phyloP scores from a whole-genome alignment of 2,888 invertebrate genomes.

The Antitype chi region DNA sequence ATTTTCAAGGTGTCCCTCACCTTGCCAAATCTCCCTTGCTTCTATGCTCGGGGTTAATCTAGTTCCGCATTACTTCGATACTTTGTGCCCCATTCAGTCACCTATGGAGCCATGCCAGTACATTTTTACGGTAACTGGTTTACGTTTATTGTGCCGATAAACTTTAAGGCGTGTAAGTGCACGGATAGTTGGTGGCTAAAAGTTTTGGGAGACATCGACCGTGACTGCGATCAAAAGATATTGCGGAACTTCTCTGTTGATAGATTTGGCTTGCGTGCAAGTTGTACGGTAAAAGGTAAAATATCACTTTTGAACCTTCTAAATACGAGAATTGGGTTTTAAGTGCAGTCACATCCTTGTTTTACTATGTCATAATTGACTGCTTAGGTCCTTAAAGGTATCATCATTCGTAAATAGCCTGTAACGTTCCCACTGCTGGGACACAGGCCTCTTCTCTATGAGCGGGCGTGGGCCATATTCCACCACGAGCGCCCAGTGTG shows the following conservation, averaged over 20 bases:
- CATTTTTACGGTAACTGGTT: slow-evolving; percentile 53
- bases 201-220: slow-evolving; percentile 26
- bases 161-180: slow-evolving; percentile 29
- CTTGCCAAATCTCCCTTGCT: background rate
- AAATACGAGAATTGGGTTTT: background rate
- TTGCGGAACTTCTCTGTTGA: slow-evolving; percentile 2
- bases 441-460: too few species aligned
- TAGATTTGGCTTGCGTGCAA: background rate
- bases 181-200: slow-evolving; percentile 25
- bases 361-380: too few species aligned
- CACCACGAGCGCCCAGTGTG: too few species aligned
- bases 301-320: slow-evolving; percentile 4
- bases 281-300: background rate
- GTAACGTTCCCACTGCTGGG: too few species aligned
- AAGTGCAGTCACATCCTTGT: too few species aligned
- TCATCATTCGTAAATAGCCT: too few species aligned
- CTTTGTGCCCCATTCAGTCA: slow-evolving; percentile 42
- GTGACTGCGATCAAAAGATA: slow-evolving; percentile 25
- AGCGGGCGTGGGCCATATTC: too few species aligned
- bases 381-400: too few species aligned
- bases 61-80: slow-evolving; percentile 26
- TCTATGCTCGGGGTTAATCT: slow-evolving; percentile 10
- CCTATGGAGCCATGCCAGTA: slow-evolving; percentile 28
- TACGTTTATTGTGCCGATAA: slow-evolving; percentile 59
- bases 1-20: background rate